These are phyloP conservation scores for Drosophila neocordata DNA, from an alignment of 1,140 invertebrate species.

Conservation along the genomic window DNA sequence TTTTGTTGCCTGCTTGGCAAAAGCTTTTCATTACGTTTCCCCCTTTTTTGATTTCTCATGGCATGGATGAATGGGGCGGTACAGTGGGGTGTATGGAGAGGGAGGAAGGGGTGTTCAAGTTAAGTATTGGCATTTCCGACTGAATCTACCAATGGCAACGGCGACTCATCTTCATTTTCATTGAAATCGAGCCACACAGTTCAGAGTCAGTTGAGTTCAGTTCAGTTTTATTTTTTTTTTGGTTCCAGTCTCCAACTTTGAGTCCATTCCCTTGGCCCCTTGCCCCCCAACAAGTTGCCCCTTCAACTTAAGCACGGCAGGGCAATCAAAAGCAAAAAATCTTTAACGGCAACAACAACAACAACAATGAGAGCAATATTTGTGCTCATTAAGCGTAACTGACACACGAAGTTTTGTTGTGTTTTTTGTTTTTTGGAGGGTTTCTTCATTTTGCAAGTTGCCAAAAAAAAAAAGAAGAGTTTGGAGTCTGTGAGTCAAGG, in stretches of 20 bases:
- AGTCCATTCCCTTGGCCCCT: conserved; percentile 26
- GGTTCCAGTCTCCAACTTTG: conserved; percentile 10
- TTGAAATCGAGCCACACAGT: conserved; percentile 55
- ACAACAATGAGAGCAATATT: conserved; percentile 75
- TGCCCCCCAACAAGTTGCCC: background rate
- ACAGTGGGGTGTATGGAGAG: background rate
- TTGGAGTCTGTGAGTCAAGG: conserved; percentile 51
- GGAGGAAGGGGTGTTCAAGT: conserved; percentile 29
- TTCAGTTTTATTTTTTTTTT: conserved; percentile 1
- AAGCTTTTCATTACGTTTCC: conserved; percentile 56
- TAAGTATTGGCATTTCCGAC: conserved; percentile 75
- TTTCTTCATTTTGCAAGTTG: conserved; percentile 77
- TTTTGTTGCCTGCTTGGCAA: conserved; percentile 27
- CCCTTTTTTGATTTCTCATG: conserved; percentile 43
- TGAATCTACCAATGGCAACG: conserved; percentile 26
- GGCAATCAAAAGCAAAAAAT: conserved; percentile 74
- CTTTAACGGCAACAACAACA: conserved; percentile 60
- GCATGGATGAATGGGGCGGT: conserved; percentile 1
- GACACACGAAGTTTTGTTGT: conserved; percentile 71
- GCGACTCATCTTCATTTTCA: conserved; percentile 52
- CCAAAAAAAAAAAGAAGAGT: conserved; percentile 50
- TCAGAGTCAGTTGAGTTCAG: conserved; percentile 8
- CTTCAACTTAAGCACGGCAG: conserved; percentile 55
- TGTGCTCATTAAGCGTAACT: conserved; percentile 81
- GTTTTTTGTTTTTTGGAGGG: conserved; percentile 54